phyloP scores from a whole-genome alignment of 2,888 invertebrate species.

The Acanthosoma haemorrhoidale region DNA sequence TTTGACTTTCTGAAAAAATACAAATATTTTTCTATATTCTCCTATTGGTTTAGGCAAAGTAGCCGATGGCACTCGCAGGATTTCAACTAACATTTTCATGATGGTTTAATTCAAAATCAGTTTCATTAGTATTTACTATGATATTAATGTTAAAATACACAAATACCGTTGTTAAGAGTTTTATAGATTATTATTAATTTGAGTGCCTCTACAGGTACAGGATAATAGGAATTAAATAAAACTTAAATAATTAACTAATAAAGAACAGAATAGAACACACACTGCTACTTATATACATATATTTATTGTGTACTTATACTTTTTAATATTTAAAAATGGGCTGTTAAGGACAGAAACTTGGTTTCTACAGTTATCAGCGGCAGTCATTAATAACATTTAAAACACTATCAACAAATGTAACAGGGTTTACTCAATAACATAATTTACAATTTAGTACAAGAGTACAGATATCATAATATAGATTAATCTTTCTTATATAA shows the following conservation, averaged over 20 bases:
- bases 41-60: too few relatives aligned
- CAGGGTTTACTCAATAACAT: neutral
- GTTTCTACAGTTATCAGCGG: neutral
- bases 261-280: neutral
- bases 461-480: neutral
- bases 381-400: conserved; percentile 15
- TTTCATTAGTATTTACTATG: too few relatives aligned
- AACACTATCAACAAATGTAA: conserved; percentile 22
- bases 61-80: too few relatives aligned
- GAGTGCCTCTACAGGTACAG: too few relatives aligned
- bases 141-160: too few relatives aligned
- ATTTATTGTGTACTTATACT: neutral
- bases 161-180: too few relatives aligned
- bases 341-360: conserved; percentile 1
- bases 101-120: too few relatives aligned
- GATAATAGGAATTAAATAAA: too few relatives aligned
- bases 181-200: too few relatives aligned
- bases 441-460: neutral
- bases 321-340: conserved; percentile 22
- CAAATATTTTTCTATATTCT: too few relatives aligned
- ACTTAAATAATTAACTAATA: neutral
- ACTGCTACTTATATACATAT: neutral
- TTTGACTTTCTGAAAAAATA: too few relatives aligned
- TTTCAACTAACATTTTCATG: too few relatives aligned
- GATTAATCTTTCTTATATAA: conserved; percentile 2